Evolutionary conservation across 2,797 vertebrate genomes (phyloP).

Genomic region (Pampus argenteus): DNA sequence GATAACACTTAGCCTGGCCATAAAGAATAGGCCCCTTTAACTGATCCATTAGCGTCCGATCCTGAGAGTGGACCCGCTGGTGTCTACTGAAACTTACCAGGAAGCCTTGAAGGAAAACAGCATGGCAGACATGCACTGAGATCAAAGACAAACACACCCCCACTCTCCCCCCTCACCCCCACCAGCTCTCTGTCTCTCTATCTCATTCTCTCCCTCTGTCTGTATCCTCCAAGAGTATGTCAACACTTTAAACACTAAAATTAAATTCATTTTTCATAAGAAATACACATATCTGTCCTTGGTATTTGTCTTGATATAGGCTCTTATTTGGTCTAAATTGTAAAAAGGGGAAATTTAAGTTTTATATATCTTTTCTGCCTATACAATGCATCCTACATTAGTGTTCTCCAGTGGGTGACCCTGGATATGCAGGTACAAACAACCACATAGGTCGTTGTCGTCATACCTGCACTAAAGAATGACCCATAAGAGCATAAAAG

Average conservation of each 20-base stretch:
- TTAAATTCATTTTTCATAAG: not conserved
- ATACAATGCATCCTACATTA: too few species aligned
- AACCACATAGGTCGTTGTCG: too few species aligned
- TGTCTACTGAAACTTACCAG: slow-evolving; percentile 88
- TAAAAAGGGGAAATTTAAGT: too few species aligned
- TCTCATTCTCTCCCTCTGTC: slow-evolving; percentile 28
- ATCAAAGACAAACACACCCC: slow-evolving; percentile 83
- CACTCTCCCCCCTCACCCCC: slow-evolving; percentile 33
- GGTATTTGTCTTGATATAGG: too few species aligned
- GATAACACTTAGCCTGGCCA: slow-evolving; percentile 86
- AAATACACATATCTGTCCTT: too few species aligned
- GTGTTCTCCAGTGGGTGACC: too few species aligned
- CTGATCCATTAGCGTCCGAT: slow-evolving; percentile 88
- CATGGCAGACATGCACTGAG: slow-evolving; percentile 85
- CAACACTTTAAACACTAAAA: slow-evolving; percentile 24
- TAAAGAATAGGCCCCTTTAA: slow-evolving; percentile 88
- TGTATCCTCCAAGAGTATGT: slow-evolving; percentile 13
- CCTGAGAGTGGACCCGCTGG: slow-evolving; percentile 79
- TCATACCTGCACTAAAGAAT: too few species aligned
- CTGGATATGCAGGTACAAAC: too few species aligned
- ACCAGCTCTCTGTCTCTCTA: slow-evolving; percentile 42
- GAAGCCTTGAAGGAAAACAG: slow-evolving; percentile 89
- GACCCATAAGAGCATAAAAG: too few species aligned
- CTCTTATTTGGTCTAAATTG: not conserved
- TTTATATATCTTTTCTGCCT: too few species aligned